Percentiles rank a stretch among this genome's conserved stretches.
phyloP scores from a whole-genome alignment of 2,113 vertebrate genomes.

The Anolis sagrei region DNA sequence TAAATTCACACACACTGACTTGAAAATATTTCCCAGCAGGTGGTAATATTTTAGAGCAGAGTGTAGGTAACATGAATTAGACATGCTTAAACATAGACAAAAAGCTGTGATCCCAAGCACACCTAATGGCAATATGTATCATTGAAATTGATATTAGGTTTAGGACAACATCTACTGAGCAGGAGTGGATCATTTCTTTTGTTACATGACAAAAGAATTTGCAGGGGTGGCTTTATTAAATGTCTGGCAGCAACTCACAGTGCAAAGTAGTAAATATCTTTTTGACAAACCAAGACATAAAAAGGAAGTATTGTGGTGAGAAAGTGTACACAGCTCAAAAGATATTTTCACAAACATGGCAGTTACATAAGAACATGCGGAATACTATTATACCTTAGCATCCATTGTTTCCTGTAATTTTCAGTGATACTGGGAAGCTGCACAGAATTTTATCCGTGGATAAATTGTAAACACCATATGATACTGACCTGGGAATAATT shows the following conservation, averaged over 20 bases:
- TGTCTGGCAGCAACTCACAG: too few relatives aligned
- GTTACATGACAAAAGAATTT: conserved; percentile 25
- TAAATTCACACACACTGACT: neutral
- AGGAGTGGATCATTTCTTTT: conserved; percentile 10
- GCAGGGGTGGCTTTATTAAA: neutral
- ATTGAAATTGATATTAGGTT: conserved; percentile 12
- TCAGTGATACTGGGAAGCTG: neutral
- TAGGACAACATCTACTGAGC: conserved; percentile 23
- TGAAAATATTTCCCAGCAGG: neutral
- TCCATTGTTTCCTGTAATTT: neutral
- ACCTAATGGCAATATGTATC: neutral
- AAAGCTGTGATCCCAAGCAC: neutral
- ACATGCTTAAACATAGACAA: conserved; percentile 31
- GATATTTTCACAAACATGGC: neutral
- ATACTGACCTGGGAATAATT: neutral
- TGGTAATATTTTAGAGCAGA: conserved; percentile 13
- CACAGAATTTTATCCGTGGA: neutral
- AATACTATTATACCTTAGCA: neutral
- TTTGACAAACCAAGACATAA: neutral
- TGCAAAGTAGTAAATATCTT: neutral
- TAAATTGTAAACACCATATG: neutral
- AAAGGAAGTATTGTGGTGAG: neutral
- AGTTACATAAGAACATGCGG: neutral
- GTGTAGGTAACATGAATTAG: conserved; percentile 31
- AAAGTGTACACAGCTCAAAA: neutral